Evolutionary conservation across 2,888 invertebrate genomes (phyloP), one percentile per base, ranked within the genome.

Genomic region (Dilophus febrilis): DNA sequence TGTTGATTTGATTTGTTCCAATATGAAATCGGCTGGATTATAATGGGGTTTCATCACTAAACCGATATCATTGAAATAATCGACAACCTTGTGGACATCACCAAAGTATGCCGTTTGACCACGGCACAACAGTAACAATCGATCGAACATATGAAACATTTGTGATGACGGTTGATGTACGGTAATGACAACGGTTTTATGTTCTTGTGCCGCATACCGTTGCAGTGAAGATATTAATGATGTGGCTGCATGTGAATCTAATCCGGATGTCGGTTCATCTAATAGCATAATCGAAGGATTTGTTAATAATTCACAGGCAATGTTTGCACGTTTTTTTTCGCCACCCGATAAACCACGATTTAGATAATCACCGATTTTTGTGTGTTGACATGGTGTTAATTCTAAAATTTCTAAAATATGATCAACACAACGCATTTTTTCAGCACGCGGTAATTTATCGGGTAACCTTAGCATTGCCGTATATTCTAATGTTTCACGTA

Each of bases 101-200:
- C 84, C 84, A 56, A 77, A 82, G 56, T 82, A 84, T 2, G 81
- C 82, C 16, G 77, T 76, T 51, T 75, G 72, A 32, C 84, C 83
- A 44, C 74, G 71, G 51, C 76, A 76, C 35, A 80, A 61, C 44
- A 74, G 64, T 37, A 85, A 64, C 40, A 85, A 64, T 54, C 77
- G 78, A 61, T 80, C 79, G 59, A 85, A 83, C 68, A 80, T 74
- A 59, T 83, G 78, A 61, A 83, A 85, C 64, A 84, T 82, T 59
- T 83, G 79, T 46, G 82, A 82, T 40, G 82, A 83, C 2, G 84
- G 84, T 57, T 85, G 85, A 56, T 85, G 85, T 4, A 85, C 75
- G 29, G 83, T 81, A 42, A 80, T 71, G 38, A 85, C 75, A 38
- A 85, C 75, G 6, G 80, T 81, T 61, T 83, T 84, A 47, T 77